phyloP scores from a whole-genome alignment of 2,113 vertebrate species.

The Elachura formosa region DNA sequence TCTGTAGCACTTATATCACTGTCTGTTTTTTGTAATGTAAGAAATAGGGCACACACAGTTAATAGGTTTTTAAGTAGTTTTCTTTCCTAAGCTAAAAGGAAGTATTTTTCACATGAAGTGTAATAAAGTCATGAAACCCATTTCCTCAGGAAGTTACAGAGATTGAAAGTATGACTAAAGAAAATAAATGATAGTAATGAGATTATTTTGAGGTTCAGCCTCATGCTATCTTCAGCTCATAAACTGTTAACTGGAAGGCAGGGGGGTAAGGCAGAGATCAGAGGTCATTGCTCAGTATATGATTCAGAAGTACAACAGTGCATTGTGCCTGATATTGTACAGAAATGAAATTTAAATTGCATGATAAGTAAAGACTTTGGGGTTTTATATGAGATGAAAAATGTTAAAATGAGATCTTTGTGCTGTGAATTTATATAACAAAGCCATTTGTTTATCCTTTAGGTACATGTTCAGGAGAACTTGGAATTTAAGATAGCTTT shows the following conservation, averaged over 20 bases:
- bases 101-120: not conserved
- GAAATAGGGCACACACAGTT: not conserved
- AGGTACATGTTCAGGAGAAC: not conserved
- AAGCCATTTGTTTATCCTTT: not conserved
- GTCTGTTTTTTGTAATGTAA: not conserved
- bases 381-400: not conserved
- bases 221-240: not conserved
- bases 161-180: not conserved
- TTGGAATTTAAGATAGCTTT: not conserved
- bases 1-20: not conserved
- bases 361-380: not conserved
- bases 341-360: not conserved
- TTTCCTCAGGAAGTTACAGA: conserved; percentile 8
- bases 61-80: not conserved
- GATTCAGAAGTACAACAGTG: not conserved
- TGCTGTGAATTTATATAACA: not conserved
- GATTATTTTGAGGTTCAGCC: not conserved
- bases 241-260: not conserved
- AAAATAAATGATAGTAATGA: conserved; percentile 17
- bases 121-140: not conserved
- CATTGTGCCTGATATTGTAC: not conserved
- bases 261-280: not conserved
- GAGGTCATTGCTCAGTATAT: not conserved
- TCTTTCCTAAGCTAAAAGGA: not conserved
- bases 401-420: not conserved